Percentiles rank a stretch among this genome's conserved stretches.
Evolutionary conservation across 2,113 vertebrate genomes (phyloP).

Genomic region (Muntiacus muntjak): DNA sequence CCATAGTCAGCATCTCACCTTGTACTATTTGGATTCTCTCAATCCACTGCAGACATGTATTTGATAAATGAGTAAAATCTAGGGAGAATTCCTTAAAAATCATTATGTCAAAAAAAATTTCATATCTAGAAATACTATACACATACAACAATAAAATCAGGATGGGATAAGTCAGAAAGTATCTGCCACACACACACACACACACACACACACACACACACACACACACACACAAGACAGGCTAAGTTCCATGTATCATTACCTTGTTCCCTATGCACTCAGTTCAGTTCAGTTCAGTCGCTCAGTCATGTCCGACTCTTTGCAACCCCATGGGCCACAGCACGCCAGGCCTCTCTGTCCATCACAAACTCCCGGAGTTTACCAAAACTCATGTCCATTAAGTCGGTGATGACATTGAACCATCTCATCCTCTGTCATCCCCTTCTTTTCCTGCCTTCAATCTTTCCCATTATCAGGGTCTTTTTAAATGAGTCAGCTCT

Average conservation of each 20-base stretch:
- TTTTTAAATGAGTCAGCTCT: neutral
- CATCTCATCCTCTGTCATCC: neutral
- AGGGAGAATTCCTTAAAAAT: neutral
- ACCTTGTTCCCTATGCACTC: neutral
- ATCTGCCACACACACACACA: neutral
- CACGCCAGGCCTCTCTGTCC: rapidly evolving
- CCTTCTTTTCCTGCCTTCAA: neutral
- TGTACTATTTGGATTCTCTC: neutral
- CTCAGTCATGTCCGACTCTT: neutral
- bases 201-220: neutral
- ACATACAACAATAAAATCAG: neutral
- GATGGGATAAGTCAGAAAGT: neutral
- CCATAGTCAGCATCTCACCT: neutral
- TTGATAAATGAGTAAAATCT: neutral
- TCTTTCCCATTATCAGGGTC: neutral
- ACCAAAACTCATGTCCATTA: neutral
- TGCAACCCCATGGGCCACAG: rapidly evolving
- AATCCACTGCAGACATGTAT: neutral
- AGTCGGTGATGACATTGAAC: neutral
- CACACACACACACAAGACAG: neutral
- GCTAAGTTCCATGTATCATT: neutral
- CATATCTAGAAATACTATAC: neutral
- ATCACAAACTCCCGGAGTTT: neutral
- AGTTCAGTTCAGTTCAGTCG: neutral
- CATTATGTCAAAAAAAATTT: neutral